Percentiles rank a stretch among this genome's conserved stretches.
Conservation (phyloP, 1,140 invertebrate species). For the Orchesella cincta region DNA sequence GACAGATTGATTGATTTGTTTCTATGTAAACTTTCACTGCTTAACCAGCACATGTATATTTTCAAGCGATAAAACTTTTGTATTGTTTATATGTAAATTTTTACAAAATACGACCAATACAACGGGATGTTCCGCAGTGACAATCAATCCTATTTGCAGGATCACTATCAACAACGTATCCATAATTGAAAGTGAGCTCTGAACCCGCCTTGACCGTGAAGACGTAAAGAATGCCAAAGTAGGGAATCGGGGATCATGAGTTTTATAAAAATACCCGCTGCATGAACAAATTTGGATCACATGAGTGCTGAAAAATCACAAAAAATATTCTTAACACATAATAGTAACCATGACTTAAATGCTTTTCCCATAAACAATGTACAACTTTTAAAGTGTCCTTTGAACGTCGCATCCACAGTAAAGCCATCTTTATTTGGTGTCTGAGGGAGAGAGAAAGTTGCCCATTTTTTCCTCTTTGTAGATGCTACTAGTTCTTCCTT, state of each 20-base stretch:
- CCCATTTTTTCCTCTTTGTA: slow-evolving; percentile 74
- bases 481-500: slow-evolving; percentile 70
- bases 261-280: slow-evolving; percentile 98
- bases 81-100: too few relatives aligned
- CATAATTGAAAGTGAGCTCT: slow-evolving; percentile 98
- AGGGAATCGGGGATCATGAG: slow-evolving; percentile 92
- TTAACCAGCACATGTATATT: too few relatives aligned
- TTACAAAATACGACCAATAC: slow-evolving; percentile 84
- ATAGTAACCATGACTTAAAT: slow-evolving; percentile 82
- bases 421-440: too few relatives aligned
- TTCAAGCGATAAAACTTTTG: too few relatives aligned
- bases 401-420: slow-evolving; percentile 96
- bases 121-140: slow-evolving; percentile 82
- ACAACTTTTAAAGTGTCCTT: slow-evolving; percentile 96
- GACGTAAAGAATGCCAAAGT: slow-evolving; percentile 95
- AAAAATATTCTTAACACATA: too few relatives aligned
- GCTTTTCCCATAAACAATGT: slow-evolving; percentile 88
- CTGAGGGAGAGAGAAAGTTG: too few relatives aligned
- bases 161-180: slow-evolving; percentile 92
- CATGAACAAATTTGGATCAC: slow-evolving; percentile 92
- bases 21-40: too few relatives aligned
- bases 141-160: slow-evolving; percentile 87
- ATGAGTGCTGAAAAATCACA: too few relatives aligned
- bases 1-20: too few relatives aligned
- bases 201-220: slow-evolving; percentile 84